A percentile compares a stretch with the other conserved stretches of the same genome.
phyloP scores from a whole-genome alignment of 2,113 vertebrate species.

The Meriones unguiculatus region DNA sequence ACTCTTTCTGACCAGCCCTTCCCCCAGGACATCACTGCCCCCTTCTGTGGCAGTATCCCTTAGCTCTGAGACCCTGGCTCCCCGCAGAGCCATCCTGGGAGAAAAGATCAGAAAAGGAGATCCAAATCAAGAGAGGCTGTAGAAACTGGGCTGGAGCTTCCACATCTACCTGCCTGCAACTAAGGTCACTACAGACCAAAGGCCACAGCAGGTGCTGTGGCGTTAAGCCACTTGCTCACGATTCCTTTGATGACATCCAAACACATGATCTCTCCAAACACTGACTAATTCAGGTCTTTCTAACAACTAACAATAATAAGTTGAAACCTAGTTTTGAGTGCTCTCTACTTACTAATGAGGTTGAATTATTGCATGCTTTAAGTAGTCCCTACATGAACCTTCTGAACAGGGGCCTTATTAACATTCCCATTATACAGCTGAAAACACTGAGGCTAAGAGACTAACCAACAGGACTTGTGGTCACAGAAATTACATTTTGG shows the following conservation, averaged over 20 bases:
- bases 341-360: neutral
- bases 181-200: neutral
- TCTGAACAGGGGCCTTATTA: neutral
- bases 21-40: neutral
- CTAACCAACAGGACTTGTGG: conserved; percentile 1
- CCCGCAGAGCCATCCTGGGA: neutral
- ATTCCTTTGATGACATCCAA: neutral
- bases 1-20: neutral
- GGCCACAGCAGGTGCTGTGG: no score
- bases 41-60: neutral
- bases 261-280: neutral
- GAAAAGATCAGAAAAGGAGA: neutral
- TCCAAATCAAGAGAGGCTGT: neutral
- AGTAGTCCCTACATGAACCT: neutral
- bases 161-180: neutral
- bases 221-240: neutral
- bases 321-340: neutral
- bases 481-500: neutral
- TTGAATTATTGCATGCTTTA: neutral
- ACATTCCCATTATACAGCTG: neutral
- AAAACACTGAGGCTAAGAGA: neutral
- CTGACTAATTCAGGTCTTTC: neutral
- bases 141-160: neutral
- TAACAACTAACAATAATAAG: neutral
- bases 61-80: fast-evolving